Percentiles rank a stretch among this genome's conserved stretches.
These are phyloP conservation scores for Helogale parvula DNA, from an alignment of 2,113 vertebrate species.

Conservation along the genomic window DNA sequence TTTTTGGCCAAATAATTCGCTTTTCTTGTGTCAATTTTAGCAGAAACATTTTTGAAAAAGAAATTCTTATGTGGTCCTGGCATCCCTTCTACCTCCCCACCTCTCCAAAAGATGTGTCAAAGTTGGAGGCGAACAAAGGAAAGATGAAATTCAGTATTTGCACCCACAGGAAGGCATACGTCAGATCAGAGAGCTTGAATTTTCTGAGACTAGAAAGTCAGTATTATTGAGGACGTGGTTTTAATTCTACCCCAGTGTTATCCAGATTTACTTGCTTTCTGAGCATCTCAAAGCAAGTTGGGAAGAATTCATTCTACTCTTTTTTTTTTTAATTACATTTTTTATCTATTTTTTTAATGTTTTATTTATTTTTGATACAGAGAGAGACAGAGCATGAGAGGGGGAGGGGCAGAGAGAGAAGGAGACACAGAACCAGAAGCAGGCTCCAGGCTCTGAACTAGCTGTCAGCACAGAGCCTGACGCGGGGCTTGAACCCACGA, in stretches of 20 bases:
- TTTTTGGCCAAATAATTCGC: not conserved
- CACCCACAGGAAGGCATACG: not conserved
- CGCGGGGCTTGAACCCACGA: no score
- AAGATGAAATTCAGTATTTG: not conserved
- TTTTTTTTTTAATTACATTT: no score
- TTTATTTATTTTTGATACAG: no score
- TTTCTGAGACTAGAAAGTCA: not conserved
- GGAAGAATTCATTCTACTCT: not conserved
- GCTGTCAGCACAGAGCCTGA: no score
- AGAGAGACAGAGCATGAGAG: no score
- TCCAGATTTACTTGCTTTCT: not conserved
- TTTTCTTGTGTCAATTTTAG: not conserved
- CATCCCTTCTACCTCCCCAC: not conserved
- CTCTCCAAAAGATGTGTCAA: not conserved
- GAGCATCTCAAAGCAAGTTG: not conserved
- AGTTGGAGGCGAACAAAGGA: not conserved
- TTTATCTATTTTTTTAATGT: no score
- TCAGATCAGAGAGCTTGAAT: not conserved
- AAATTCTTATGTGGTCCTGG: not conserved
- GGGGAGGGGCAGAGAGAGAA: no score
- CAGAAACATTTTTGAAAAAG: not conserved
- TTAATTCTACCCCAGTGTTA: not conserved
- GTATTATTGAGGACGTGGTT: not conserved
- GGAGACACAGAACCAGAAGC: no score
- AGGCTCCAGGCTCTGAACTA: no score